Evolutionary conservation across 2,888 invertebrate species (phyloP), one percentile per base, ranked within the genome.

Genomic region (Drosophila buzzatii): DNA sequence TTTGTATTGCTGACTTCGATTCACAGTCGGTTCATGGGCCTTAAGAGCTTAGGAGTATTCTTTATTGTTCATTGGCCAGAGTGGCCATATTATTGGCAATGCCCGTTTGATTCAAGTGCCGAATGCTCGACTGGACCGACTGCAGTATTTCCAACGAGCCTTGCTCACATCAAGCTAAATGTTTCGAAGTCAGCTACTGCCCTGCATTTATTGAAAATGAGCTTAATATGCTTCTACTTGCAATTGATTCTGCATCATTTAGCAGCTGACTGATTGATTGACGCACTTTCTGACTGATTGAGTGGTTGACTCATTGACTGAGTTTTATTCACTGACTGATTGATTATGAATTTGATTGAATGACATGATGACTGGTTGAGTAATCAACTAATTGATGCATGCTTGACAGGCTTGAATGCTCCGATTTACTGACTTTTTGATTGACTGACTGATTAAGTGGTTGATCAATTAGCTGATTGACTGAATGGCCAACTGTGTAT

Each of bases 31-130:
- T 20, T 53, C 52, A 51, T 59, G 49, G 18, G 66, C 85, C 60
- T 52, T 52, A 59, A 65, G 67, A 56, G 81, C 82, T 77, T 73
- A 65, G 62, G 51, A 69, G 67, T 64, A 70, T 70, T 68, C 44
- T 72, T 72, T 85, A 82, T 88, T 72, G 88, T 69, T 79, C 65
- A 79, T 75, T 69, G 71, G 67, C 47, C 45, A 53, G 31, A 79
- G 82, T 68, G 64, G 52, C 52, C 35, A 52, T 49, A 47, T 60
- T 79, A 63, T 68, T 68, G 79, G 57, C 56, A 75, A 74, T 60
- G n/a, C 60, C 39, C 31, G 44, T 47, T 39, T 39, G 56, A 33
- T 41, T 20, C 33, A 35, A 70, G 55, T 55, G 41, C 27, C 20
- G 9, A 53, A 20, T 23, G 52, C 52, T 20, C 18, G 4, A 52